phyloP scores from a whole-genome alignment of 1,140 invertebrate species.

The Stenopsyche tienmushanensis region DNA sequence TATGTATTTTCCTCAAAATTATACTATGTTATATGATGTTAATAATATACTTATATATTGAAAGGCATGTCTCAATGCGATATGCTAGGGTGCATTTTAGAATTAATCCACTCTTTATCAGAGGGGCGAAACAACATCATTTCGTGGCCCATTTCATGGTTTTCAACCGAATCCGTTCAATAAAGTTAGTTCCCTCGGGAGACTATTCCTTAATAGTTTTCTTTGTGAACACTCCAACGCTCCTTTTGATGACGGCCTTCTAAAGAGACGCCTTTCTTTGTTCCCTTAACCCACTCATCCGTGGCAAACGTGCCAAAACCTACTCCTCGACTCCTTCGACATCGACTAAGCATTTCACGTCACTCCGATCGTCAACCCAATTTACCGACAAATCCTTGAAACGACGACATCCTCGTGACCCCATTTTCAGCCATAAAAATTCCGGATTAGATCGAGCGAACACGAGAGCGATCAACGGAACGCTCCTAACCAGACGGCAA shows the following conservation, averaged over 20 bases:
- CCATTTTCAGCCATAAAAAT: too few species aligned
- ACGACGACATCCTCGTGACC: not conserved
- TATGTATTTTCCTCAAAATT: too few species aligned
- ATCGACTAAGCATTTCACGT: not conserved
- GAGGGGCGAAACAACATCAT: too few species aligned
- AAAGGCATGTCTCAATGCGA: too few species aligned
- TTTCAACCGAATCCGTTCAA: not conserved
- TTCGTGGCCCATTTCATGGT: too few species aligned
- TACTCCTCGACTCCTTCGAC: not conserved
- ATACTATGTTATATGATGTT: too few species aligned
- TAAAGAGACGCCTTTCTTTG: constrained; percentile 29
- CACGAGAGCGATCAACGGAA: too few species aligned
- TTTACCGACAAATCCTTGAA: not conserved
- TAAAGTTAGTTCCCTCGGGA: not conserved
- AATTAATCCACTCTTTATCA: too few species aligned
- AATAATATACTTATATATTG: too few species aligned
- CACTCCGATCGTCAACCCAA: not conserved
- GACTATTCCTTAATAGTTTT: constrained; percentile 29
- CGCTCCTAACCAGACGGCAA: too few species aligned
- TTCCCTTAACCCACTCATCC: constrained; percentile 16
- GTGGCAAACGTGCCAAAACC: constrained; percentile 22
- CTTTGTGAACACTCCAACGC: constrained; percentile 28
- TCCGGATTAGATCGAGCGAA: too few species aligned
- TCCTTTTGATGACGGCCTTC: constrained; percentile 29
- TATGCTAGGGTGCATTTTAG: too few species aligned